Evolutionary conservation across 2,888 invertebrate genomes (phyloP).

Genomic region (Phlogophora meticulosa): DNA sequence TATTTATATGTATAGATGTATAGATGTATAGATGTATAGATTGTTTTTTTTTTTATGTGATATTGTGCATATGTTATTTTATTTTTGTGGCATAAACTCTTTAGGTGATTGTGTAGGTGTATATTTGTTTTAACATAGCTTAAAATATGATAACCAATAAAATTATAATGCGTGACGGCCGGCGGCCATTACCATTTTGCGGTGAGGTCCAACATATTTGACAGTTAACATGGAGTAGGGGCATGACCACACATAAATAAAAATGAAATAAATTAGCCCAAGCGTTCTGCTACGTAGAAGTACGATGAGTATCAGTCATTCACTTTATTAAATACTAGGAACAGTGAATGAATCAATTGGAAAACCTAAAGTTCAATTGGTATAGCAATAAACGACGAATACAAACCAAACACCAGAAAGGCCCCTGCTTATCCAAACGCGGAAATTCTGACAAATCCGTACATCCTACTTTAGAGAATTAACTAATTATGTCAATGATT

Average conservation of each 20-base stretch:
- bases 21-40: too few species aligned
- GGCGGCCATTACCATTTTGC: neutral
- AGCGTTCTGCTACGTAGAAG: conserved; percentile 31
- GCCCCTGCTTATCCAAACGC: neutral
- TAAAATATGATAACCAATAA: neutral
- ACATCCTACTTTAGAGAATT: conserved; percentile 13
- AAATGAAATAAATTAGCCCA: conserved; percentile 16
- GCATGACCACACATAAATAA: neutral
- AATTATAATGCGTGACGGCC: neutral
- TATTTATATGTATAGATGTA: too few species aligned
- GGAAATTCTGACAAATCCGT: conserved; percentile 30
- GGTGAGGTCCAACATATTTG: conserved; percentile 1
- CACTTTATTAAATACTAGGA: conserved; percentile 16
- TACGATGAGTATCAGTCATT: conserved; percentile 16
- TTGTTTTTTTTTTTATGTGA: too few species aligned
- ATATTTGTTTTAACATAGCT: too few species aligned
- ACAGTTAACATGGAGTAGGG: neutral
- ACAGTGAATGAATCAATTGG: conserved; percentile 22
- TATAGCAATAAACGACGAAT: neutral
- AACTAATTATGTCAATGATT: conserved; percentile 31
- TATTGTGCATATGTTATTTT: too few species aligned
- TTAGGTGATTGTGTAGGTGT: too few species aligned
- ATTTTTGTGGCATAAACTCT: too few species aligned
- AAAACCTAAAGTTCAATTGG: conserved; percentile 24
- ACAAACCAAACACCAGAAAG: conserved; percentile 4